Conservation (phyloP, 2,797 vertebrate species). For the Sebastes dallii region DNA sequence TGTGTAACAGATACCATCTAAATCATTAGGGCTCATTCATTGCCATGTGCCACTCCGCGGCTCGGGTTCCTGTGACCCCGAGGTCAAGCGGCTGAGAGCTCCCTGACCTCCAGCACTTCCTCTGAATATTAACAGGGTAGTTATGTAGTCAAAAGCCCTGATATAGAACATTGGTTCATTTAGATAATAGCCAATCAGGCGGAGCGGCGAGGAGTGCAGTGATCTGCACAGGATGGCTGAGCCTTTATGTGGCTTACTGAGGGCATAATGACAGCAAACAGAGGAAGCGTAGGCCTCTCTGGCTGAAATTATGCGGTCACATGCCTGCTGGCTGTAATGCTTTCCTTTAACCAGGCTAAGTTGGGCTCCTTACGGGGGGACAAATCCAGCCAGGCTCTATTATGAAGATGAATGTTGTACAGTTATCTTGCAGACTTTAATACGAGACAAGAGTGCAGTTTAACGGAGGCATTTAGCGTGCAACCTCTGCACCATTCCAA, state of each 20-base stretch:
- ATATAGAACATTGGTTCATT: conserved; percentile 90
- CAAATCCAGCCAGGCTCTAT: conserved; percentile 62
- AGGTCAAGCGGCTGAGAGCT: conserved; percentile 89
- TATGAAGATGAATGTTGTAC: conserved; percentile 69
- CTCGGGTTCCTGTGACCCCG: conserved; percentile 88
- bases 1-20: conserved; percentile 97
- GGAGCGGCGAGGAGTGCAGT: conserved; percentile 59
- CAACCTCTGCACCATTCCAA: conserved; percentile 35
- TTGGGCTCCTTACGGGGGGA: conserved; percentile 62
- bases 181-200: conserved; percentile 82
- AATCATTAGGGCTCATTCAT: conserved; percentile 94
- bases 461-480: conserved; percentile 46
- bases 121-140: conserved; percentile 86
- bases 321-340: conserved; percentile 80
- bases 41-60: conserved; percentile 92
- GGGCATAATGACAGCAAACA: conserved; percentile 80
- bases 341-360: conserved; percentile 77
- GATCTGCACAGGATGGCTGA: conserved; percentile 67
- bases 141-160: conserved; percentile 85
- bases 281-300: conserved; percentile 79
- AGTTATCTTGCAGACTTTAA: conserved; percentile 63
- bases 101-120: conserved; percentile 92
- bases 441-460: conserved; percentile 54
- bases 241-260: conserved; percentile 81
- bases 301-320: conserved; percentile 79